phyloP scores from a whole-genome alignment of 2,888 invertebrate species.

The Acrocyrtus sp. region DNA sequence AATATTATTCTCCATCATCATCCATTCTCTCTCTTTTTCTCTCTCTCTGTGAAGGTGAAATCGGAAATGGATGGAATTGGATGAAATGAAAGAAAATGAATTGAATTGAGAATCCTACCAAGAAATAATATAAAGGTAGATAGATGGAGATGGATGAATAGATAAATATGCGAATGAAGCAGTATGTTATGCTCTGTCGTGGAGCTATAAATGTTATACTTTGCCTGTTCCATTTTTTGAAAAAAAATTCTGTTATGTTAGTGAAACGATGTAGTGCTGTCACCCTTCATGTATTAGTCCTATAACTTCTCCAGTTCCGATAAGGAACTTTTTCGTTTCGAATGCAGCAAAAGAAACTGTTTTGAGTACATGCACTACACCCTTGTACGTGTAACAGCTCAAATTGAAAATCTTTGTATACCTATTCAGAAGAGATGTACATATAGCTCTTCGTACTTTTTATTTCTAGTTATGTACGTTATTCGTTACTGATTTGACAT shows the following conservation, averaged over 20 bases:
- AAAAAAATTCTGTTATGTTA: too few relatives aligned
- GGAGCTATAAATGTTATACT: neutral
- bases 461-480: too few relatives aligned
- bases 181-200: neutral
- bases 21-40: slow-evolving; percentile 2
- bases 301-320: too few relatives aligned
- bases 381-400: too few relatives aligned
- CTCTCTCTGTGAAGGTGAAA: slow-evolving; percentile 7
- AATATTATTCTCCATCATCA: neutral
- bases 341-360: too few relatives aligned
- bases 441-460: too few relatives aligned
- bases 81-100: slow-evolving; percentile 63
- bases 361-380: too few relatives aligned
- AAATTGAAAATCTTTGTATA: too few relatives aligned
- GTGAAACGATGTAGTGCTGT: too few relatives aligned
- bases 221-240: neutral
- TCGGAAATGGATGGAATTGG: slow-evolving; percentile 54
- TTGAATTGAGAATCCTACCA: slow-evolving; percentile 55
- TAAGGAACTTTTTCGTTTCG: too few relatives aligned
- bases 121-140: slow-evolving; percentile 28
- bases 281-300: too few relatives aligned
- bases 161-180: slow-evolving; percentile 19
- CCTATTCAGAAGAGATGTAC: too few relatives aligned
- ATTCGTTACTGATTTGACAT: slow-evolving; percentile 31
- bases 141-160: slow-evolving; percentile 35